These are phyloP conservation scores for Camponotus pennsylvanicus DNA, from an alignment of 1,140 invertebrate species.

Conservation along the genomic window DNA sequence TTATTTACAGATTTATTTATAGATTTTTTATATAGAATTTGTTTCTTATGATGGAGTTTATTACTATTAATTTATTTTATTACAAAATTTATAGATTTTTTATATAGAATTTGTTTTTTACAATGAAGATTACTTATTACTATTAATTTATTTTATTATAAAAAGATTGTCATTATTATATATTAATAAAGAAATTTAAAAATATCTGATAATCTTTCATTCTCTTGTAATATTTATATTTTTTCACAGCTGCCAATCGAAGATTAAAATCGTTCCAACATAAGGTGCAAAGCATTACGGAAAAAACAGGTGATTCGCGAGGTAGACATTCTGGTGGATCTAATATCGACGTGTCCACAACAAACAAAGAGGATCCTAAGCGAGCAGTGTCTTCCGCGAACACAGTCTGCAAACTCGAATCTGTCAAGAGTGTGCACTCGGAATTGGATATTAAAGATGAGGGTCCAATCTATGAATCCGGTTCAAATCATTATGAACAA, in stretches of 20 bases:
- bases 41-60: neutral
- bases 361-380: neutral
- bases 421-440: constrained; percentile 79
- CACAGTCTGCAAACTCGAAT: constrained; percentile 68
- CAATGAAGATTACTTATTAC: neutral
- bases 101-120: constrained; percentile 7
- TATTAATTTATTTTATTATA: constrained; percentile 10
- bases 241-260: constrained; percentile 77
- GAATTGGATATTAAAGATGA: constrained; percentile 84
- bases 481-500: neutral
- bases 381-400: constrained; percentile 39
- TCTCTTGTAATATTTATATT: constrained; percentile 14
- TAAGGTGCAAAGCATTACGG: constrained; percentile 77
- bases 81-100: neutral
- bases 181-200: neutral
- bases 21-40: constrained; percentile 21
- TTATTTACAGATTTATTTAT: neutral
- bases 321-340: no score
- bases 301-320: neutral
- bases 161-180: neutral
- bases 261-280: constrained; percentile 78
- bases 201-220: constrained; percentile 5
- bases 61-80: neutral
- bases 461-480: constrained; percentile 73
- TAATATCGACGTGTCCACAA: neutral